Percentiles rank a stretch among this genome's conserved stretches.
Conservation (phyloP, 2,113 vertebrate species). For the Cnemophilus loriae region DNA sequence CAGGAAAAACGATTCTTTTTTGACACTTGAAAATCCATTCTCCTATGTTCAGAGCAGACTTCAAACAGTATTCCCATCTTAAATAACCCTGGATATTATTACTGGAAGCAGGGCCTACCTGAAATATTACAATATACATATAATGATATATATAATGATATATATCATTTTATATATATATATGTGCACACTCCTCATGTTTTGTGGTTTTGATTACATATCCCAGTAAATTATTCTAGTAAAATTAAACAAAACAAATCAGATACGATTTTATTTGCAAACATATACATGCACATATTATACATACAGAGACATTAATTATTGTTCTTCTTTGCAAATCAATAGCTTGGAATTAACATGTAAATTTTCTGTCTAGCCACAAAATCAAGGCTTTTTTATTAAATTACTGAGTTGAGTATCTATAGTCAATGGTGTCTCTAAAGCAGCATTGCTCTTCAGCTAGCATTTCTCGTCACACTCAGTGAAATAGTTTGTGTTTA, state of each 20-base stretch:
- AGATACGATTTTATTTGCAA: not conserved
- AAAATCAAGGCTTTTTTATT: not conserved
- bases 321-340: not conserved
- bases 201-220: not conserved
- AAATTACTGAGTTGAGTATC: not conserved
- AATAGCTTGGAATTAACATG: not conserved
- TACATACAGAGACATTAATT: not conserved
- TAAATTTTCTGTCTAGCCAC: not conserved
- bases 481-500: not conserved
- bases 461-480: not conserved
- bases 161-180: too few species aligned
- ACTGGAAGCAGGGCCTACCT: not conserved
- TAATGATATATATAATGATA: too few species aligned
- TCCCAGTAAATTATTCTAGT: not conserved
- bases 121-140: not conserved
- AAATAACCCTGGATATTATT: not conserved
- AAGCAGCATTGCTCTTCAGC: not conserved
- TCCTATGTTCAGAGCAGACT: not conserved
- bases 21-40: not conserved
- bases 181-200: rapidly evolving
- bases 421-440: not conserved
- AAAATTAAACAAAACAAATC: not conserved
- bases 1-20: not conserved
- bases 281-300: not conserved
- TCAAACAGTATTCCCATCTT: not conserved